Base-by-base conservation (phyloP, 2,113 vertebrate species). In the Poicephalus gulielmi region DNA sequence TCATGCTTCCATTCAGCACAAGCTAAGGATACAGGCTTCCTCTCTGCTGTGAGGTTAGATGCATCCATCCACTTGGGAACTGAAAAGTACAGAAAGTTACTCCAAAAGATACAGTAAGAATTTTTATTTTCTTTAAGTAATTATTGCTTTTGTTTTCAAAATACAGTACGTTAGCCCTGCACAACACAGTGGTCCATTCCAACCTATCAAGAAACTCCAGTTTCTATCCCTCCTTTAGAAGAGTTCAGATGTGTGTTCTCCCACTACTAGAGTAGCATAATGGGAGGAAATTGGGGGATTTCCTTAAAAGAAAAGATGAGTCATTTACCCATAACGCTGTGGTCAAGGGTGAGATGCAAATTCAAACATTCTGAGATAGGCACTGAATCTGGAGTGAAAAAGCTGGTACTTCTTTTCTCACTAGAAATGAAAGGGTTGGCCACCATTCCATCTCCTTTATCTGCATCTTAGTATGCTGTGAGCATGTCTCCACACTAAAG, bases 41-140 rank as follows among this genome's bases (percentile, higher is more conserved):
- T 30, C 59, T 75, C 53, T 62, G 50, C 66, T 59, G 16, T 57
- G 33, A 47, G 17, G 17, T 52, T 62, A 47, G 35, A 13, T 17
- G 8, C 4, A 68, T 19, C 7, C 33, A 59, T 19, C 6, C 4
- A 39, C 11, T n/a, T 0, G 0, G 4, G 30, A 49, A 13, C 7
- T 20, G 44, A 43, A 68, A 77, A 62, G 4, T 71, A 10, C 19
- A 53, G 39, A 70, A 75, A 39, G 2, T 17, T 90, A 35, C 13
- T 68, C 27, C 30, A 79, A 76, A 82, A 67, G 7, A 20, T 46
- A 14, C 1, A 41, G 7, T 14, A 46, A 30, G 7, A 46, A 19
- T 28, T 82, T 55, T 46, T 76, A 25, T 79, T 92, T 68, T 8
- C 24, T 83, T 1, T 44, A 47, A 20, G 17, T 35, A 4, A 55